Evolutionary conservation across 2,113 vertebrate genomes (phyloP).

Genomic region (Paramormyrops kingsleyae): DNA sequence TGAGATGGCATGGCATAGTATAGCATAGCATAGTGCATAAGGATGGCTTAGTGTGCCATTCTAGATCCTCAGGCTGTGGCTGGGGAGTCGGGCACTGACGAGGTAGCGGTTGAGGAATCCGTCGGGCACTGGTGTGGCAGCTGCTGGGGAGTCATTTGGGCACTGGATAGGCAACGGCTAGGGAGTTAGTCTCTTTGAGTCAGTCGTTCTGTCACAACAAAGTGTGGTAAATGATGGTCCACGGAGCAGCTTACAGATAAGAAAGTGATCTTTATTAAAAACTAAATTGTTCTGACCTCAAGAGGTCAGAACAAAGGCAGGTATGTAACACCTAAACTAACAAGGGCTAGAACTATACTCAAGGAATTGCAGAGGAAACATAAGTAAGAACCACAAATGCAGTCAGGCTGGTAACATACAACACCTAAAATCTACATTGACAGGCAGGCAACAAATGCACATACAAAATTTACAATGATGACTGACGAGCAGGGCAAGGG

Average conservation of each 20-base stretch:
- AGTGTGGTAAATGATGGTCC: no score
- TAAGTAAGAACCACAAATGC: neutral
- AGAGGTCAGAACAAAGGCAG: no score
- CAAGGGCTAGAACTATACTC: neutral
- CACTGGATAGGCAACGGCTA: no score
- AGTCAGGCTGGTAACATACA: neutral
- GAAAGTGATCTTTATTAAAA: no score
- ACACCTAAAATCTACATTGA: neutral
- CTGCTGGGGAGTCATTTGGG: no score
- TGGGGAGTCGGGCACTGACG: neutral
- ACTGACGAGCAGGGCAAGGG: neutral
- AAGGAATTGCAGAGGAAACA: neutral
- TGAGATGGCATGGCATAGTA: neutral
- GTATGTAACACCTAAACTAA: no score
- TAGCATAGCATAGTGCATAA: neutral
- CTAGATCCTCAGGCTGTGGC: neutral
- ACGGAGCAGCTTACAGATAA: no score
- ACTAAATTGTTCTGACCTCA: no score
- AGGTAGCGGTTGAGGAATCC: no score
- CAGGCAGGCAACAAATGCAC: neutral
- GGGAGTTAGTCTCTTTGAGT: no score
- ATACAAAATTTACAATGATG: neutral
- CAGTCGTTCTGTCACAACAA: no score
- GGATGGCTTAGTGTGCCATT: neutral
- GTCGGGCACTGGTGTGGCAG: no score